Evolutionary conservation across 1,140 invertebrate genomes (phyloP), one percentile per base, ranked within the genome.

Genomic region (Bombus polaris): DNA sequence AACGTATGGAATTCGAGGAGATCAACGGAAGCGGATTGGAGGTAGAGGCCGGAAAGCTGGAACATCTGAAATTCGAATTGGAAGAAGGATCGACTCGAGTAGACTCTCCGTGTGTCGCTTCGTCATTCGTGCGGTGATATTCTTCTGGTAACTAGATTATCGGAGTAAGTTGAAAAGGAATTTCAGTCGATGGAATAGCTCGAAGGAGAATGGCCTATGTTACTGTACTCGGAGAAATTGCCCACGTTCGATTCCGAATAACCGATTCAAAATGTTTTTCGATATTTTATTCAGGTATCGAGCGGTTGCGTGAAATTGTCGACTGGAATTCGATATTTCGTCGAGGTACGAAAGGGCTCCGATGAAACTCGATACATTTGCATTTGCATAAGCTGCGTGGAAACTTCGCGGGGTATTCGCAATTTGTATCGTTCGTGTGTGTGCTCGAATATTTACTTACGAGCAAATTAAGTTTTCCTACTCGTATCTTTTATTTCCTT

Each of bases 21-120:
- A 68, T 47, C 77, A 37, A 32, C 75, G 37, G 57, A 77, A 77
- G 75, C 75, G 57, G 75, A 77, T 77, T 62, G 37, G 6, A 77
- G 25, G 25, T n/a, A 25, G 42, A 74, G 42, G 18, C n/a, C 22
- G 28, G 12, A 12, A 42, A 72, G 44, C 32, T 62, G 35, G 28
- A 77, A 62, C 68, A 74, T 74, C 42, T 35, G 72, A 35, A 47
- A 42, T 44, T 73, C 71, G 71, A 73, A 73, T 74, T 47, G 72
- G n/a, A n/a, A 32, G n/a, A 47, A 47, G 72, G 72, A 42, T 73
- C 71, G 37, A 72, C 5, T 37, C 18, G 32, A 68, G 18, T 18
- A 37, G 32, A 62, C 12, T 12, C 59, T 62, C 10, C 3, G 59
- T 62, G 59, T 62, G 59, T 62, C 59, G 59, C 68, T 71, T 39